Evolutionary conservation across 2,113 vertebrate genomes (phyloP), one percentile per base, ranked within the genome.

Genomic region (Podarcis raffonei): DNA sequence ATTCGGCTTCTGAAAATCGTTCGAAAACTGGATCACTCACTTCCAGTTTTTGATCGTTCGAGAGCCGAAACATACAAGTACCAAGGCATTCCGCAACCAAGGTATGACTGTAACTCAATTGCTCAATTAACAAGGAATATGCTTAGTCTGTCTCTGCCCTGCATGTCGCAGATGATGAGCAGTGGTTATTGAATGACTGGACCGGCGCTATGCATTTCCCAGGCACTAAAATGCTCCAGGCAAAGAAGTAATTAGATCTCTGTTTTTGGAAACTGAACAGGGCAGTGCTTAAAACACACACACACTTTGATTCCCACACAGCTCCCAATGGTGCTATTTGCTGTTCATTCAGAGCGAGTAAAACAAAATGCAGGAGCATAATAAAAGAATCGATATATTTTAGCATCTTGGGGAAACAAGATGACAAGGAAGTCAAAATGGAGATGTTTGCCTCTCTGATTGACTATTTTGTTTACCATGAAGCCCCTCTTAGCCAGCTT

Each of bases 361-460:
- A 94, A 93, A 71, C 74, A 80, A 88, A 81, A 85, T 20, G 3
- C 39, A 86, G 66, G 75, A 66, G 4, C 32, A 59, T 5, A 86
- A 5, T 13, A 12, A n/a, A 89, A n/a, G 77, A 89, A 91, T 74
- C 89, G 71, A 81, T 30, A 79, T 42, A 69, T 79, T 90, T 77
- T 2, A 91, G 74, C 86, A 88, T 76, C 82, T 90, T 83, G 15
- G 62, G 62, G 62, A 91, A 74, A 23, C 27, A 37, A 87, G 75
- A 91, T 94, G 89, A 88, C 68, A 94, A 92, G 94, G 90, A 86
- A 89, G 66, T 81, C 86, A 90, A 39, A 90, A 82, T 48, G 22
- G 86, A 89, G 57, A 83, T 77, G 22, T 53, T 94, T 94, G 93
- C 88, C 90, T 85, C 92, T 94, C 87, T 74, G 93, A 93, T 80